Conservation (phyloP, 37 sponge, comb jelly and placozoan species). For the Theonella swinhoei region DNA sequence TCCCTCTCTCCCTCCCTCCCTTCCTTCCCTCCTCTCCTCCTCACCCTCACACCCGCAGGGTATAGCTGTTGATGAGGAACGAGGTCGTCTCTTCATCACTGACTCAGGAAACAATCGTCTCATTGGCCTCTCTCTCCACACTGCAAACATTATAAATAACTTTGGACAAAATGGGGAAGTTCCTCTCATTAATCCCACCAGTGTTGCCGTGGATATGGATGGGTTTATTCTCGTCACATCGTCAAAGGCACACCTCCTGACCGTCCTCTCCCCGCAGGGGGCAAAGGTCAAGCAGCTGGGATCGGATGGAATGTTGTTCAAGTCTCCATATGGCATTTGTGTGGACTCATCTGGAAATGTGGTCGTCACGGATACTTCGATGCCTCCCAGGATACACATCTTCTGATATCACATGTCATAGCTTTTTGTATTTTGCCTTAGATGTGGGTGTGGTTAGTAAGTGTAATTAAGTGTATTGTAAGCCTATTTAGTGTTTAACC, state of each 20-base stretch:
- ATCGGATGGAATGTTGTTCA: background rate
- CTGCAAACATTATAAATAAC: background rate
- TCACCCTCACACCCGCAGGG: background rate
- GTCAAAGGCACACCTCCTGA: constrained; percentile 15
- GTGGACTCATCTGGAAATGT: background rate
- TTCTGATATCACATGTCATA: no score
- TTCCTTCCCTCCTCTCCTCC: background rate
- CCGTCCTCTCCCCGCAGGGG: constrained; percentile 43
- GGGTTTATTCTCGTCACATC: constrained; percentile 49
- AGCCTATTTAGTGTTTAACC: no score
- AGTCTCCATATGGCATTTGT: background rate
- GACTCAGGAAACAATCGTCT: background rate
- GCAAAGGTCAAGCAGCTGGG: constrained; percentile 34
- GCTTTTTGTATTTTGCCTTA: no score
- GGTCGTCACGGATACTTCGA: background rate
- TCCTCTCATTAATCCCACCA: constrained; percentile 4
- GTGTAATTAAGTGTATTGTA: no score
- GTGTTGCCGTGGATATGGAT: constrained; percentile 24
- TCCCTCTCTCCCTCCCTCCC: background rate
- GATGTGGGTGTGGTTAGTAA: no score
- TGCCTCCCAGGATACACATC: background rate
- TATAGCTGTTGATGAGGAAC: background rate
- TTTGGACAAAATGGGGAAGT: constrained; percentile 26
- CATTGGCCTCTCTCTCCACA: background rate
- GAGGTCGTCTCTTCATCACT: background rate